These are phyloP conservation scores for Heteromormyrus szaboi DNA, from an alignment of 2,797 vertebrate genomes.

Conservation along the genomic window DNA sequence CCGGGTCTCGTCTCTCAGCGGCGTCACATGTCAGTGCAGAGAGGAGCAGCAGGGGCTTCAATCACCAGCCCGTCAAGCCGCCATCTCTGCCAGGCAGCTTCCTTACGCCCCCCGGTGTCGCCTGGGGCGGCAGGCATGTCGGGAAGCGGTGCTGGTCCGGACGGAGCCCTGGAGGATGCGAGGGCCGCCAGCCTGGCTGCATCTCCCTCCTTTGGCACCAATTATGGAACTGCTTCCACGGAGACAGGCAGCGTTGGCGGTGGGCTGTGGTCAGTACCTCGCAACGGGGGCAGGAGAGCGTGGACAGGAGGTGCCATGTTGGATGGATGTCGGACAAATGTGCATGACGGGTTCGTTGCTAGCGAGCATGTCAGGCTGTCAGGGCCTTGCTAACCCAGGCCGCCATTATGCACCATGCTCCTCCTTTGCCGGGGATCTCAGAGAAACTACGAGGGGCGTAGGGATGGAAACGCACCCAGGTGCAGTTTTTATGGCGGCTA, in stretches of 20 bases:
- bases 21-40: not conserved
- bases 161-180: not conserved
- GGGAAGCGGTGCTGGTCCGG: not conserved
- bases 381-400: not conserved
- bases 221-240: not conserved
- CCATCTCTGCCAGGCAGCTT: not conserved
- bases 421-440: not conserved
- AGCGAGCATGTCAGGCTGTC: not conserved
- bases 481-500: not conserved
- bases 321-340: not conserved
- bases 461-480: not conserved
- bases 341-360: not conserved
- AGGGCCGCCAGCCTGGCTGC: not conserved
- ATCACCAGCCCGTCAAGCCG: not conserved
- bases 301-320: not conserved
- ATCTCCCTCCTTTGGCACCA: not conserved
- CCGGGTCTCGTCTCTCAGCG: not conserved
- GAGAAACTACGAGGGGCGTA: not conserved
- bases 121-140: not conserved
- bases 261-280: not conserved
- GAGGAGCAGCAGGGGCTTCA: not conserved
- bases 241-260: not conserved
- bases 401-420: not conserved
- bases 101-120: not conserved
- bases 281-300: not conserved